phyloP scores from a whole-genome alignment of 2,113 vertebrate species.

The Ailuropoda melanoleuca region DNA sequence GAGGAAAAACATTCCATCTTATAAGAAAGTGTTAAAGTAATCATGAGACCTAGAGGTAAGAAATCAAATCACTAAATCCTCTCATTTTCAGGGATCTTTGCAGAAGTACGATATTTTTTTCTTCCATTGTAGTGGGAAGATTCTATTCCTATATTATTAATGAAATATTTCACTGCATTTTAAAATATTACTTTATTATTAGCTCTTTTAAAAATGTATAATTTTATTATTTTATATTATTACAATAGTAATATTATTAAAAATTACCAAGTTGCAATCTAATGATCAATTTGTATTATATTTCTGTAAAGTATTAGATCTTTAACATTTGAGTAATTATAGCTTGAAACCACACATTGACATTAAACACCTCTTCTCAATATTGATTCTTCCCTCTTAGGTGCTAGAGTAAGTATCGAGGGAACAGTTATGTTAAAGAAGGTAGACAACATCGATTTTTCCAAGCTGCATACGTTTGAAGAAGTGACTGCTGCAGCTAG shows the following conservation, averaged over 20 bases:
- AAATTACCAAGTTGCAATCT: not conserved
- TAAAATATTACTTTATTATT: not conserved
- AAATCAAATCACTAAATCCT: not conserved
- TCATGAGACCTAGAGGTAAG: not conserved
- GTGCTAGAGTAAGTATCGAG: slow-evolving; percentile 83
- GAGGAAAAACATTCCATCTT: not conserved
- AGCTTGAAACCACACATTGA: not conserved
- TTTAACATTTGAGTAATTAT: not conserved
- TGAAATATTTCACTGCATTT: slow-evolving; percentile 2
- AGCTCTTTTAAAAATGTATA: not conserved
- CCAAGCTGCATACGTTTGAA: slow-evolving; percentile 83
- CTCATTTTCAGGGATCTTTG: not conserved
- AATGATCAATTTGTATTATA: not conserved
- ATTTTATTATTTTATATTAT: slow-evolving; percentile 12
- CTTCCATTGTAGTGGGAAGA: not conserved
- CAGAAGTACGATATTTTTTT: not conserved
- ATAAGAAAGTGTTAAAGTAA: not conserved
- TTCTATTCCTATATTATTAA: slow-evolving; percentile 13
- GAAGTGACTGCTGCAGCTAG: slow-evolving; percentile 84
- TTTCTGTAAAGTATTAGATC: not conserved
- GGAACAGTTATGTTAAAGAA: slow-evolving; percentile 84
- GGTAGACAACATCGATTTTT: slow-evolving; percentile 84
- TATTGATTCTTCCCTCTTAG: slow-evolving; percentile 70
- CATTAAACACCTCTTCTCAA: not conserved
- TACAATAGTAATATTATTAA: not conserved